Conservation (phyloP, 2,113 vertebrate genomes). For the Nesogale talazaci region DNA sequence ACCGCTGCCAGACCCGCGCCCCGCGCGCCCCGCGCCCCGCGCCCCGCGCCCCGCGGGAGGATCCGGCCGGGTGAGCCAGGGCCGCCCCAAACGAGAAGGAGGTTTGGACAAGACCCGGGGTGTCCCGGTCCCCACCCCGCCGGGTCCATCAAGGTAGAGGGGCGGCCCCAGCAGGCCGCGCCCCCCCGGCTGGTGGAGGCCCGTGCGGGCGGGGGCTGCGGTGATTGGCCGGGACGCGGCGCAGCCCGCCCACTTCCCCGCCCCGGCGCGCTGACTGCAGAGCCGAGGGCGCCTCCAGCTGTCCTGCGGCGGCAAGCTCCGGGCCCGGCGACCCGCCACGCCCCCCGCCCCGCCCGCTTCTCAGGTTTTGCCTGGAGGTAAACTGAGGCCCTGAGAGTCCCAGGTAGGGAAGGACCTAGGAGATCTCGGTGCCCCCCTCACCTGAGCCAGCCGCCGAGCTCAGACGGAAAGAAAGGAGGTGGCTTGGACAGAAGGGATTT, state of each 20-base stretch:
- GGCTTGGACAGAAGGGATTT: not conserved
- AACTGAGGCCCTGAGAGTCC: not conserved
- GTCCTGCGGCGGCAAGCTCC: not conserved
- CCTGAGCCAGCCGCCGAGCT: not conserved
- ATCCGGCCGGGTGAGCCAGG: not conserved
- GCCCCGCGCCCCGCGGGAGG: not conserved
- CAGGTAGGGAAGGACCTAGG: slow-evolving; percentile 65
- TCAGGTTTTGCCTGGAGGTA: rapidly evolving
- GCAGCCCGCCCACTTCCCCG: slow-evolving; percentile 17
- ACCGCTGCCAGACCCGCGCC: not conserved
- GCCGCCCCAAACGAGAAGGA: not conserved
- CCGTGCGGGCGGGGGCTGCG: not conserved
- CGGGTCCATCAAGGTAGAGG: not conserved
- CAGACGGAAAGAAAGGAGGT: not conserved
- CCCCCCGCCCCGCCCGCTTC: not conserved
- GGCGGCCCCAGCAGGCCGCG: not conserved
- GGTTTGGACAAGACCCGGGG: not conserved
- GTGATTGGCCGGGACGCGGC: not conserved
- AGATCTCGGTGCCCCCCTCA: not conserved
- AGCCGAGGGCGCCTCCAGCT: slow-evolving; percentile 23
- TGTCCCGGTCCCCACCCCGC: not conserved
- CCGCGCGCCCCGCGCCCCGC: not conserved
- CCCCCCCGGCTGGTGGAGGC: not conserved
- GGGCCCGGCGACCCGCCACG: not conserved
- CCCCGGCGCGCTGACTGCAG: not conserved